Evolutionary conservation across 2,797 vertebrate genomes (phyloP), one percentile per base, ranked within the genome.

Genomic region (Alouatta caraya): DNA sequence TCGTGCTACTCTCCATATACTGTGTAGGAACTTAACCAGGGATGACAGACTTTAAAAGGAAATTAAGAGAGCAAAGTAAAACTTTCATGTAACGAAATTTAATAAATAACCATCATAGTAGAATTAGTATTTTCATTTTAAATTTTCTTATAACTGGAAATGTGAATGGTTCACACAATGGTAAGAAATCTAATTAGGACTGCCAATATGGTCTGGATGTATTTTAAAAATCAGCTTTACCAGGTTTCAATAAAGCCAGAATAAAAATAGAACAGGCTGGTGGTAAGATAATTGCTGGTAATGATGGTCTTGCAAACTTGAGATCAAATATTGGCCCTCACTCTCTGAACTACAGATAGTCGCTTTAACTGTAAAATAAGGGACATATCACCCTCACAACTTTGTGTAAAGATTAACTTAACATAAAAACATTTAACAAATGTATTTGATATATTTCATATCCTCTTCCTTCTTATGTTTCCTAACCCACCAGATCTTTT

Each of bases 201-300:
- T 73, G 52, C 5, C 85, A 92, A 81, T 70, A 70, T 9, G 39
- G 61, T n/a, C 57, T 44, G 73, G 37, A 81, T 37, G 12, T 72
- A 72, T 76, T 81, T 96, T 59, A 84, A 52, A 88, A 76, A 61
- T 89, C 30, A 67, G 30, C 33, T 55, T 75, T 82, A 76, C 8
- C 19, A 84, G 48, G 73, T 91, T 90, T 93, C 84, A 75, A 37
- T 52, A 84, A 73, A 96, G 61, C 55, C 61, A 96, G 88, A 79
- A 90, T 83, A 89, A 84, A 89, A 84, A 89, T 8, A 78, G 50
- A 92, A 86, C 0, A 89, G 80, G 14, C 2, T 90, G 14, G 33
- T 73, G 75, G 46, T 50, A 89, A 33, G 72, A 78, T 88, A 86
- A 86, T 4, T 59, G 19, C 5, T 24, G 28, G n/a, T 22, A 21